phyloP scores from a whole-genome alignment of 2,113 vertebrate species.

The Columba janthina region DNA sequence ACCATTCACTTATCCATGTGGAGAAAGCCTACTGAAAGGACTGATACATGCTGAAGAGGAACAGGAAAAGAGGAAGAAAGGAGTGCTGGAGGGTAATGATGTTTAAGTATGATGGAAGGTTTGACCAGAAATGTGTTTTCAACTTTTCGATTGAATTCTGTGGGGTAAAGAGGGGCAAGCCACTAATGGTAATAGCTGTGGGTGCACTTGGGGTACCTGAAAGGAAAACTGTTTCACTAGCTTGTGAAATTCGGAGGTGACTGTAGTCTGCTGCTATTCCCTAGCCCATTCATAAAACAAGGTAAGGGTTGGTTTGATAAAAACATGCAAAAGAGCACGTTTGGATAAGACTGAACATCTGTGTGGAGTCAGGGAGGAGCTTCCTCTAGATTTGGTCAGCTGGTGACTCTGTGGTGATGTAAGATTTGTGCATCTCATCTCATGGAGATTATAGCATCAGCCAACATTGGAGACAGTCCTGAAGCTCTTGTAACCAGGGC shows the following conservation, averaged over 20 bases:
- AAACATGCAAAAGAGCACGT: not conserved
- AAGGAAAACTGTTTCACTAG: not conserved
- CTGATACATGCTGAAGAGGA: not conserved
- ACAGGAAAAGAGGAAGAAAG: not conserved
- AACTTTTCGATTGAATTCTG: not conserved
- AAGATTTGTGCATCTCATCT: not conserved
- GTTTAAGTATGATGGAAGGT: not conserved
- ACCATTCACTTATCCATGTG: accelerated
- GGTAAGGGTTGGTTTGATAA: not conserved
- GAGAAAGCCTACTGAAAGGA: not conserved
- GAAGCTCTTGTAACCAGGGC: not conserved
- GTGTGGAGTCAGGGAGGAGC: not conserved
- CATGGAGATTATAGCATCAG: not conserved
- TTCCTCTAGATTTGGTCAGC: not conserved
- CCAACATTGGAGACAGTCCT: not conserved
- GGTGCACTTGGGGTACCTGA: not conserved
- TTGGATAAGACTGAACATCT: not conserved
- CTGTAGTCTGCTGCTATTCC: not conserved
- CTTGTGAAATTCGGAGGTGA: not conserved
- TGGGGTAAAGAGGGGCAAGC: not conserved
- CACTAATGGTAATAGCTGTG: not conserved
- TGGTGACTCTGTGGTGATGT: not conserved
- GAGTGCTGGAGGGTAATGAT: not conserved
- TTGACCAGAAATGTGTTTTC: accelerated
- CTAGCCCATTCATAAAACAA: not conserved